Conservation (phyloP, 2,113 vertebrate genomes). For the Fregetta grallaria region DNA sequence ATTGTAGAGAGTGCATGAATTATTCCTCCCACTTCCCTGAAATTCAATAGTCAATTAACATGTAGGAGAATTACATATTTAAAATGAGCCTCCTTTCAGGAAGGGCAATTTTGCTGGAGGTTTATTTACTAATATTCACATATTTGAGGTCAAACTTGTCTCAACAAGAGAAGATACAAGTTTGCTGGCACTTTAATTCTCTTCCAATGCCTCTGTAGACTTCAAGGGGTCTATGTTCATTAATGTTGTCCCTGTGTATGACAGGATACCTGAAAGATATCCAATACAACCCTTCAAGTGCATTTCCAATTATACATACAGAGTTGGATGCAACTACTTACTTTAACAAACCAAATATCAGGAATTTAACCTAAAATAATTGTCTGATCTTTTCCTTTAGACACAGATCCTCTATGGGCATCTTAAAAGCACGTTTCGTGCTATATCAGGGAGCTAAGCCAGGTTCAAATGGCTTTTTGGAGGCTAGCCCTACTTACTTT, state of each 20-base stretch:
- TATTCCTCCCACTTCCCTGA: neutral
- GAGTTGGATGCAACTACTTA: neutral
- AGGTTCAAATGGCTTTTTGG: neutral
- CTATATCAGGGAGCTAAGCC: neutral
- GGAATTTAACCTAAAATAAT: neutral
- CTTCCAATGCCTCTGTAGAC: neutral
- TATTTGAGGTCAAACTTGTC: neutral
- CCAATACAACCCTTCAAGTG: neutral
- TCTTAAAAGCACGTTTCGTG: neutral
- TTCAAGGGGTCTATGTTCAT: neutral
- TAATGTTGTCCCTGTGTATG: neutral
- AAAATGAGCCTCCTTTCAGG: neutral
- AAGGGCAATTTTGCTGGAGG: neutral
- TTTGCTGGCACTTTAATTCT: neutral
- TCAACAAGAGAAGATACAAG: neutral
- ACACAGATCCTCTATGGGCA: neutral
- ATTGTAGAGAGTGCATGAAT: neutral
- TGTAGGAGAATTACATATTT: neutral
- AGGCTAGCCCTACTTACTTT: neutral
- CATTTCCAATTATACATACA: neutral
- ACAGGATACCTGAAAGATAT: neutral
- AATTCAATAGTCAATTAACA: neutral
- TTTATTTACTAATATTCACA: neutral
- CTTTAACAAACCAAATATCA: neutral
- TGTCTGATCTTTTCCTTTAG: neutral